phyloP scores from a whole-genome alignment of 2,888 invertebrate genomes.

The Holacanthella duospinosa region DNA sequence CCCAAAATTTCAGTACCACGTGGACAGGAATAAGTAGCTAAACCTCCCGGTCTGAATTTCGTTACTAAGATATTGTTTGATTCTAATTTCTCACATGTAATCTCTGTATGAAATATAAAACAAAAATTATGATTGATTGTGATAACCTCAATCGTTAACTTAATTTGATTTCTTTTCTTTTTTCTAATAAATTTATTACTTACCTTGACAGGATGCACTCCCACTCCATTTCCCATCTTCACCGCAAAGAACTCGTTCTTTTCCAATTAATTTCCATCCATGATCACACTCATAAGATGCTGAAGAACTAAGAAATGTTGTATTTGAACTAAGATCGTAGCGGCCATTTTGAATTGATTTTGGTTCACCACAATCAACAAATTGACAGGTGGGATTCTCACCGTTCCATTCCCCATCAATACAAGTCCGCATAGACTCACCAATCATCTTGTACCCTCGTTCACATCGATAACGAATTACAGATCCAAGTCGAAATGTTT shows the following conservation, averaged over 20 bases:
- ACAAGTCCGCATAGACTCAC: slow-evolving; percentile 56
- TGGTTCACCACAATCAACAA: slow-evolving; percentile 76
- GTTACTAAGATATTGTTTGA: slow-evolving; percentile 2
- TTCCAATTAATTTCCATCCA: slow-evolving; percentile 38
- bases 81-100: slow-evolving; percentile 2
- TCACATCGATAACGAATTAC: slow-evolving; percentile 81
- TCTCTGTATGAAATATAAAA: background rate
- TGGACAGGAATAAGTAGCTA: slow-evolving; percentile 6
- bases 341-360: slow-evolving; percentile 60
- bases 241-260: slow-evolving; percentile 46
- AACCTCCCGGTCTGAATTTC: slow-evolving; percentile 3
- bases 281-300: slow-evolving; percentile 71
- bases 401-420: slow-evolving; percentile 82
- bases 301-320: slow-evolving; percentile 76
- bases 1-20: background rate
- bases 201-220: slow-evolving; percentile 67
- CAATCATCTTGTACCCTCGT: slow-evolving; percentile 54
- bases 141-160: too few relatives aligned
- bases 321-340: slow-evolving; percentile 71
- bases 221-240: slow-evolving; percentile 67
- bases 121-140: too few relatives aligned
- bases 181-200: slow-evolving; percentile 40
- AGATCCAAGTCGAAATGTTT: slow-evolving; percentile 75
- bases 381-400: slow-evolving; percentile 67
- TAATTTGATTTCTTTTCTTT: too few relatives aligned